Base-by-base conservation (phyloP, 2,113 vertebrate species). In the Psephotus haematonotus region DNA sequence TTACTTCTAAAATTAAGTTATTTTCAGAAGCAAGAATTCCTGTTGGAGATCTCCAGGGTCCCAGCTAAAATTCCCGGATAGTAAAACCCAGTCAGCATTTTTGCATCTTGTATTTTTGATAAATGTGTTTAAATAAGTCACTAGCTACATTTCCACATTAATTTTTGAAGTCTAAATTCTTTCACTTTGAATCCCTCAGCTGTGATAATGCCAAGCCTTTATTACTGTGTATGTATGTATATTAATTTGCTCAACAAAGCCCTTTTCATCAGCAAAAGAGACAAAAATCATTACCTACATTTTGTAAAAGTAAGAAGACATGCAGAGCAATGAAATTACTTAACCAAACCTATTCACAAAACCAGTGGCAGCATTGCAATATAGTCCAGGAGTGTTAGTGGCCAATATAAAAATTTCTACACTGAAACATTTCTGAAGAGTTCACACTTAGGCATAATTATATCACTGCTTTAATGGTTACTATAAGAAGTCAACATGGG, bases 361-460 rank as follows among this genome's bases (percentile, higher is more conserved):
- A 60, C 2, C 13, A 72, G 13, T n/a, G 31, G 2, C 35, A 72
- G n/a, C 5, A 12, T n/a, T 0, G 0, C 22, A 49, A 11, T 65
- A 8, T 15, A 94, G 82, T 37, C 43, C 2, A 4, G 19, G 24
- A 39, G 4, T 25, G 47, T 15, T 49, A 60, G 13, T n/a, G 41
- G 8, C 14, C 11, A 82, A 19, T 25, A 53, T 27, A 59, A 77
- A 43, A 49, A 72, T 39, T 55, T 72, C 16, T 49, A 19, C 68
- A n/a, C 3, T 44, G 9, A 86, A 86, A 43, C 1, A n/a, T 44
- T 80, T 70, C 72, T 69, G 10, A 83, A 77, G 43, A 47, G 19
- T 28, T 55, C 39, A 50, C 4, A 16, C 7, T 33, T 15, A 33
- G 24, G 69, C 28, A 49, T 25, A 74, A 68, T 41, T 79, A 5